A percentile compares a stretch with the other conserved stretches of the same genome.
phyloP scores from a whole-genome alignment of 2,888 invertebrate species.

The Onthophagus sagittarius region DNA sequence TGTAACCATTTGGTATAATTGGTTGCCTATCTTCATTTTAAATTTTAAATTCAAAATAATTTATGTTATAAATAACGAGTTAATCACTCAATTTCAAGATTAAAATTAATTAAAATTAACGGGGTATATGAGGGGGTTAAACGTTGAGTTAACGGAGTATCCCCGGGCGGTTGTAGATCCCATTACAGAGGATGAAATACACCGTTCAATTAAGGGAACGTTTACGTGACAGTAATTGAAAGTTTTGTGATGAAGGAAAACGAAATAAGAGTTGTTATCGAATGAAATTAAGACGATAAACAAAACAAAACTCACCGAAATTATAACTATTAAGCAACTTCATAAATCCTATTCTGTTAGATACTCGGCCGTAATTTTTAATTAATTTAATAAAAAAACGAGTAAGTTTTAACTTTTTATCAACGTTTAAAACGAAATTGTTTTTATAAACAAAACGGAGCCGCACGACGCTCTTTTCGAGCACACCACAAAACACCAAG shows the following conservation, averaged over 20 bases:
- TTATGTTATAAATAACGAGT: neutral
- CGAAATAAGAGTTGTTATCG: neutral
- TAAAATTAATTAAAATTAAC: neutral
- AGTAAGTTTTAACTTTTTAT: no score
- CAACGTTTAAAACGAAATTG: no score
- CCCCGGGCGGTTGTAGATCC: neutral
- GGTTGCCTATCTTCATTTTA: no score
- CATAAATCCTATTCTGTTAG: neutral
- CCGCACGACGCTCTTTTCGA: neutral
- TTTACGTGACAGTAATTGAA: neutral
- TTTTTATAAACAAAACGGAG: neutral
- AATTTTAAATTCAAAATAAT: no score
- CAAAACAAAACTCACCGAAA: slow-evolving; percentile 1
- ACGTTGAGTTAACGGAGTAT: neutral
- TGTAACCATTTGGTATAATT: no score
- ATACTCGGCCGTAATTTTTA: neutral
- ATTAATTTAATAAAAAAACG: neutral
- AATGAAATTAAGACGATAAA: neutral
- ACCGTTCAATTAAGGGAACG: neutral
- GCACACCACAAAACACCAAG: neutral
- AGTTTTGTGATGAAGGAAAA: neutral
- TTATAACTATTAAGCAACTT: neutral
- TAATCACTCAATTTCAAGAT: neutral
- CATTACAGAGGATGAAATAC: neutral
- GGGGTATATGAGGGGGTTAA: neutral